These are phyloP conservation scores for Mizuhopecten yessoensis DNA, from an alignment of 1,140 invertebrate species.

Conservation along the genomic window DNA sequence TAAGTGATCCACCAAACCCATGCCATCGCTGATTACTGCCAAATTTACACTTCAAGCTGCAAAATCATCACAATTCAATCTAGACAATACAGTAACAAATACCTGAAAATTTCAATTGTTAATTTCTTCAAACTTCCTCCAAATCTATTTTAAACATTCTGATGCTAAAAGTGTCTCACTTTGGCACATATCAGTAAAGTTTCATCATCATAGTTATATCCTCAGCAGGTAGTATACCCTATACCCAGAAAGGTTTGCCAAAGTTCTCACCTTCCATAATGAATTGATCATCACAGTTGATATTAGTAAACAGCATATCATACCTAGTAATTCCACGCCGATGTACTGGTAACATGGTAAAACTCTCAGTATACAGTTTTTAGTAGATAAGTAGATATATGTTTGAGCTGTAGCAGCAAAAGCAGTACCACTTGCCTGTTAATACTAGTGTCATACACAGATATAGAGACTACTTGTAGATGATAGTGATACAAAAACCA, in stretches of 20 bases:
- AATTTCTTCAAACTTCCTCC: too few species aligned
- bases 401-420: not conserved
- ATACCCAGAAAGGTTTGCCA: not conserved
- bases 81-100: too few species aligned
- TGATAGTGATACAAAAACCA: not conserved
- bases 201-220: too few species aligned
- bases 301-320: too few species aligned
- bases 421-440: not conserved
- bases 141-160: too few species aligned
- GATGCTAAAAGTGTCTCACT: too few species aligned
- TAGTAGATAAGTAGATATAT: not conserved
- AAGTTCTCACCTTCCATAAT: not conserved
- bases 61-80: too few species aligned
- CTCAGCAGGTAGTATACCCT: too few species aligned
- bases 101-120: too few species aligned
- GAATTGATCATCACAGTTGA: too few species aligned
- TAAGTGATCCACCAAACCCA: conserved; percentile 3
- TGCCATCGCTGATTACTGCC: conserved; percentile 23
- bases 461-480: not conserved
- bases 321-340: too few species aligned
- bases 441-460: not conserved
- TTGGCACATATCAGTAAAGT: too few species aligned
- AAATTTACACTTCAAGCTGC: not conserved
- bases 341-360: not conserved
- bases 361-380: not conserved